These are phyloP conservation scores for Daphoenositta chrysoptera DNA, from an alignment of 2,113 vertebrate species.

Conservation along the genomic window DNA sequence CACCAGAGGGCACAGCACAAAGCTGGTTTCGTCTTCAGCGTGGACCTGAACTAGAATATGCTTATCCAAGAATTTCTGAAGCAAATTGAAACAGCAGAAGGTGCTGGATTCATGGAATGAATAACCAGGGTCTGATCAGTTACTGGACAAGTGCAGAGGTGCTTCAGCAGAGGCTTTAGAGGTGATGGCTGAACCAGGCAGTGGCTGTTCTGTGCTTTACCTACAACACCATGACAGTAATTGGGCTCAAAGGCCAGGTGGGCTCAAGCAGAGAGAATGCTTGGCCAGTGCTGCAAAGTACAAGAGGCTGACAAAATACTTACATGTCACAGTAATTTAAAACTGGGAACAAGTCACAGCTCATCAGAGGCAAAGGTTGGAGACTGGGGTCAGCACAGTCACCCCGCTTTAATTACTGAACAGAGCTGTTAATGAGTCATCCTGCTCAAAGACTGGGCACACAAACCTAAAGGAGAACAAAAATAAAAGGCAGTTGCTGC, in stretches of 20 bases:
- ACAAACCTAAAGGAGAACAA: neutral
- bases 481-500: neutral
- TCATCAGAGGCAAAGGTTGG: neutral
- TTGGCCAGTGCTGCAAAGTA: neutral
- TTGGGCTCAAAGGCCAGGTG: neutral
- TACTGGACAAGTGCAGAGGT: neutral
- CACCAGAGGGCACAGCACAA: neutral
- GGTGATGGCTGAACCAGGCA: accelerated
- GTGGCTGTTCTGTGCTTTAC: neutral
- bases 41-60: neutral
- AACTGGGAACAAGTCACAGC: neutral
- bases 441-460: neutral
- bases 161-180: neutral
- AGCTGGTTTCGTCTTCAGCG: neutral
- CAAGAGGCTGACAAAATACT: neutral
- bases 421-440: neutral
- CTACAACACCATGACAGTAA: neutral
- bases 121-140: neutral
- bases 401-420: neutral
- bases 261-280: neutral
- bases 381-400: neutral
- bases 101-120: neutral
- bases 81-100: neutral
- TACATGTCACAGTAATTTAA: neutral
- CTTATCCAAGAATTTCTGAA: neutral